Evolutionary conservation across 2,888 invertebrate species (phyloP), one percentile per base, ranked within the genome.

Genomic region (Alloscopus bannaensis): DNA sequence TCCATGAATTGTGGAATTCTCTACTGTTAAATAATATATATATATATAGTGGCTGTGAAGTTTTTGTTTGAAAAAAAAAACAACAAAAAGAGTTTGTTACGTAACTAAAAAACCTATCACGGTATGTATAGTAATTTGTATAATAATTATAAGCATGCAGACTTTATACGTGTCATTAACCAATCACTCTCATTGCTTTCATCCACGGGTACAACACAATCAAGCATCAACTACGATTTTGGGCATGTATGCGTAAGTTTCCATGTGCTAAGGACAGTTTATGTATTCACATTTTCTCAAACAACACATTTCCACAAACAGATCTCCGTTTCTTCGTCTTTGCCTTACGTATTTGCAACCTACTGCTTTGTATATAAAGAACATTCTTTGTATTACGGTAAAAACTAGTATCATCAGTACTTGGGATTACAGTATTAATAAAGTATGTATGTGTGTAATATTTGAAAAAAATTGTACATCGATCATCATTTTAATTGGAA

Each of bases 401-500:
- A 66, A 31, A 65, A 50, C 40, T 22, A 36, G 13, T 59, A 68
- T 52, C 31, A 42, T 42, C 57, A 59, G 59, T 59, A 59, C 59
- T 31, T 29, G 59, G 59, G 59, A 28, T 59, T 31, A 2, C 16
- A 31, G 18, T 22, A 29, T 1, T 4, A 28, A 29, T 59, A n/a
- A 29, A 6, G 29, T 11, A n/a, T 59, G 36, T 57, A 29, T 26
- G 13, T 26, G 6, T 36, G 31, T 59, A 59, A 31, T 59, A 20
- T 36, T 31, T 59, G 16, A 31, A 22, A 42, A 42, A 65, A 68
- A 50, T 76, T 76, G 75, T 76, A 76, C 75, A 76, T 76, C 64
- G 68, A 76, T 76, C 68, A 68, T 76, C 60, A 66, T n/a, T n/a
- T n/a, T 59, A 40, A 75, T 45, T 75, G 75, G 75, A 75, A 75